Percentiles rank a stretch among this genome's conserved stretches.
These are phyloP conservation scores for Gila robusta DNA, from an alignment of 2,797 vertebrate genomes.

Conservation along the genomic window DNA sequence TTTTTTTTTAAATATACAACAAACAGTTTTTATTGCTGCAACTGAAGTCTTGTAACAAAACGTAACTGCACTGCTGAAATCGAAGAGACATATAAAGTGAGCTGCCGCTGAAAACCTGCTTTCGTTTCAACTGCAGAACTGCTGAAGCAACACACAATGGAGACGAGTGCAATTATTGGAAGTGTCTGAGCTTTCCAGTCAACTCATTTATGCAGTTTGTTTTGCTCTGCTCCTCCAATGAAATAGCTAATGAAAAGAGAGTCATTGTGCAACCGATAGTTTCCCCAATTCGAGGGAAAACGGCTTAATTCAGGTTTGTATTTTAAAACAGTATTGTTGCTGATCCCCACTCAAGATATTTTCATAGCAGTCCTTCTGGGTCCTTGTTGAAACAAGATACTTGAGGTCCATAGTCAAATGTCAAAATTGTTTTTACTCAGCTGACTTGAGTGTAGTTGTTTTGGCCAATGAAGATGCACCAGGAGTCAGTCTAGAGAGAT, in stretches of 20 bases:
- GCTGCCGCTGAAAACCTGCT: constrained; percentile 53
- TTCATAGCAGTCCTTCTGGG: neutral
- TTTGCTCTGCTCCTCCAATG: constrained; percentile 30
- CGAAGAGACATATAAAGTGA: constrained; percentile 46
- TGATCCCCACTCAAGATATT: constrained; percentile 16
- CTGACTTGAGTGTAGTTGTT: constrained; percentile 44
- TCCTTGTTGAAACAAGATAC: constrained; percentile 42
- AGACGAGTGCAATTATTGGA: neutral
- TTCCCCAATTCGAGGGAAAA: constrained; percentile 1
- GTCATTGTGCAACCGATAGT: constrained; percentile 24
- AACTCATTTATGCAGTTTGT: constrained; percentile 15
- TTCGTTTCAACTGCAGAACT: constrained; percentile 20
- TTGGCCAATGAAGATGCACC: constrained; percentile 38
- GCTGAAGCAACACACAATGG: neutral
- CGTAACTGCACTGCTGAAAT: constrained; percentile 40
- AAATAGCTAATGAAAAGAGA: constrained; percentile 49
- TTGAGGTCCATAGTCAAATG: constrained; percentile 14
- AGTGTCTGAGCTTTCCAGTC: constrained; percentile 33
- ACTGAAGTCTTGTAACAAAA: constrained; percentile 57
- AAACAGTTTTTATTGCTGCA: constrained; percentile 68
- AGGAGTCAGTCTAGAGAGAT: constrained; percentile 90
- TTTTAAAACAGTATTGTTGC: constrained; percentile 40
- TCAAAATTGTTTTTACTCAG: neutral
- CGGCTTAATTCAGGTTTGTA: neutral
- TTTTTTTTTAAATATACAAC: constrained; percentile 47